Percentiles rank a stretch among this genome's conserved stretches.
These are phyloP conservation scores for Neodiprion virginianus DNA, from an alignment of 1,140 invertebrate species.

Conservation along the genomic window DNA sequence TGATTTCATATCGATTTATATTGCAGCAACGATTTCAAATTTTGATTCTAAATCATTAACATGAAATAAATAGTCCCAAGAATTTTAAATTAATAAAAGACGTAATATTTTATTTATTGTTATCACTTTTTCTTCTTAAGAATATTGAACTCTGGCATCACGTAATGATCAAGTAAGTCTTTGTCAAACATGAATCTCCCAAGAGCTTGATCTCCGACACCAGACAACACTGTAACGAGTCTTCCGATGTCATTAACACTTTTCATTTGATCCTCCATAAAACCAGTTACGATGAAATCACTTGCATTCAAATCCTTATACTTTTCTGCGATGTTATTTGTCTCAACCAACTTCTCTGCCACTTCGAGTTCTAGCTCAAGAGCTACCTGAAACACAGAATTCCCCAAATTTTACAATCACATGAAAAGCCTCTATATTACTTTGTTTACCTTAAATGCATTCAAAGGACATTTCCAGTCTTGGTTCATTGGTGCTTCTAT, in stretches of 20 bases:
- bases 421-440: not conserved
- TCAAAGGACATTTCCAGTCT: slow-evolving; percentile 51
- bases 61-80: too few relatives aligned
- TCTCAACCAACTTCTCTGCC: slow-evolving; percentile 38
- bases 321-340: slow-evolving; percentile 40
- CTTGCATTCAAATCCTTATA: slow-evolving; percentile 44
- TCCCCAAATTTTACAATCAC: slow-evolving; percentile 12
- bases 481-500: slow-evolving; percentile 40
- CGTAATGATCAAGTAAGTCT: slow-evolving; percentile 41
- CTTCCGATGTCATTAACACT: slow-evolving; percentile 47
- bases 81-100: too few relatives aligned
- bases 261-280: slow-evolving; percentile 50
- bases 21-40: too few relatives aligned
- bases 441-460: slow-evolving; percentile 46
- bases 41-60: too few relatives aligned
- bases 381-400: slow-evolving; percentile 35
- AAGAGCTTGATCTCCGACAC: slow-evolving; percentile 45
- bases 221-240: slow-evolving; percentile 45
- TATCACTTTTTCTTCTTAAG: slow-evolving; percentile 24
- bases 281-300: slow-evolving; percentile 50
- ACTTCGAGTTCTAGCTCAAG: slow-evolving; percentile 45
- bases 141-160: slow-evolving; percentile 37
- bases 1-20: too few relatives aligned
- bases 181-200: slow-evolving; percentile 50
- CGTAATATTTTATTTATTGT: not conserved